Evolutionary conservation across 2,797 vertebrate genomes (phyloP), one percentile per base, ranked within the genome.

Genomic region (Echeneis naucrates): DNA sequence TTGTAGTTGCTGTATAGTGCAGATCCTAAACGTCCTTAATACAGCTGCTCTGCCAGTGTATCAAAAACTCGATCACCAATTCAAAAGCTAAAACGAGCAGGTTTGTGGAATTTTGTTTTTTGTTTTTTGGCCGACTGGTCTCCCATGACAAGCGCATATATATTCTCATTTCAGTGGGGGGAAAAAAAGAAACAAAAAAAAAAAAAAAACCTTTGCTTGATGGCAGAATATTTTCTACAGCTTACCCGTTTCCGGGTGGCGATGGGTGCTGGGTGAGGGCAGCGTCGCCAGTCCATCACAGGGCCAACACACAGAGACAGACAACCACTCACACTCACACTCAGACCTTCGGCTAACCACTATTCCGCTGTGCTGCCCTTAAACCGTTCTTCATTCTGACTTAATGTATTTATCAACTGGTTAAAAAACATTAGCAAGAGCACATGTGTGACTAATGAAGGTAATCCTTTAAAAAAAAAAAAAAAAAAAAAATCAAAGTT

Each of bases 361-460:
- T n/a, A n/a, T n/a, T n/a, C n/a, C n/a, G n/a, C n/a, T n/a, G n/a
- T n/a, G n/a, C n/a, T n/a, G n/a, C n/a, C n/a, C n/a, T n/a, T n/a
- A 47, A 47, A n/a, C 44, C 12, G 11, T 6, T 23, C 5, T 21
- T 48, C 45, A 23, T 48, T 48, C 45, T 48, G 45, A 48, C 19
- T 14, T 30, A 48, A 38, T 68, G 12, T 14, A 48, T 48, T 68
- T n/a, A 48, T 56, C 7, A 66, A 68, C 26, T 48, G 24, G 27
- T 53, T 47, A 47, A 47, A 53, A 32, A 53, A 27, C 50, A 30
- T 27, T 27, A 52, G 51, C 16, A 32, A n/a, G 17, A 19, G 27
- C 51, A 19, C 27, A 42, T 14, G 24, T 17, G 37, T 55, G 58
- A 19, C 2, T 61, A 12, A 50, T 16, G 12, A 50, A 50, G 13